Percentiles rank a stretch among this genome's conserved stretches.
Evolutionary conservation across 2,888 invertebrate species (phyloP).

Genomic region (Beris morrisii): DNA sequence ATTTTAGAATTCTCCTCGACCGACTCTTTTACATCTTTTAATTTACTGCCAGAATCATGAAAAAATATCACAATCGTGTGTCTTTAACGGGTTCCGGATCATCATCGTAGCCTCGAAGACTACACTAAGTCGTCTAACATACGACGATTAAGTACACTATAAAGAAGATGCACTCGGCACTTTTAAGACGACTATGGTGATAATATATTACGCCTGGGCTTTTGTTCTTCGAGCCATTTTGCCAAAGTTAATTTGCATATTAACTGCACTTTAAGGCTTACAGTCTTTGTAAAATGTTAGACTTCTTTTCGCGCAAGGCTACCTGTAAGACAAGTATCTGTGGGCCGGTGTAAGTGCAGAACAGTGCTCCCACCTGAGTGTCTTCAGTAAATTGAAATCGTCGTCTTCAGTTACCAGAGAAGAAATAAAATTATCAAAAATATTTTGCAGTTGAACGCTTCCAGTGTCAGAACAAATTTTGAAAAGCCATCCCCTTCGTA

Average conservation of each 20-base stretch:
- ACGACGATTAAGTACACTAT: conserved; percentile 25
- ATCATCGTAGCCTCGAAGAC: conserved; percentile 10
- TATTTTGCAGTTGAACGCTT: too few species aligned
- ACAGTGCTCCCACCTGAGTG: too few species aligned
- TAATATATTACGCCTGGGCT: conserved; percentile 29
- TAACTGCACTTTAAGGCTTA: conserved; percentile 18
- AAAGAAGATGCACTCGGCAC: conserved; percentile 16
- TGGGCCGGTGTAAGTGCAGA: too few species aligned
- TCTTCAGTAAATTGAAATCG: too few species aligned
- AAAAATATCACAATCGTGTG: conserved; percentile 40
- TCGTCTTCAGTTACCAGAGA: too few species aligned
- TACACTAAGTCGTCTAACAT: conserved; percentile 4
- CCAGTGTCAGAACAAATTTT: too few species aligned
- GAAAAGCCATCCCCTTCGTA: too few species aligned
- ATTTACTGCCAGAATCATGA: conserved; percentile 38
- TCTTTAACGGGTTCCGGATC: conserved; percentile 36
- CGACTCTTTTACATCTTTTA: conserved; percentile 31
- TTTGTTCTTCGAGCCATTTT: conserved; percentile 31
- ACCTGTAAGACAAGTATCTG: too few species aligned
- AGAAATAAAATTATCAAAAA: too few species aligned
- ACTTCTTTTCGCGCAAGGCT: too few species aligned
- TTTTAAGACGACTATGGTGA: conserved; percentile 22
- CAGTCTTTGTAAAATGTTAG: too few species aligned
- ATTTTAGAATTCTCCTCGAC: conserved; percentile 33
- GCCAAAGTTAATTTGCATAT: conserved; percentile 32